Base-by-base conservation (phyloP, 2,113 vertebrate species). In the Cranoglanis bouderius region DNA sequence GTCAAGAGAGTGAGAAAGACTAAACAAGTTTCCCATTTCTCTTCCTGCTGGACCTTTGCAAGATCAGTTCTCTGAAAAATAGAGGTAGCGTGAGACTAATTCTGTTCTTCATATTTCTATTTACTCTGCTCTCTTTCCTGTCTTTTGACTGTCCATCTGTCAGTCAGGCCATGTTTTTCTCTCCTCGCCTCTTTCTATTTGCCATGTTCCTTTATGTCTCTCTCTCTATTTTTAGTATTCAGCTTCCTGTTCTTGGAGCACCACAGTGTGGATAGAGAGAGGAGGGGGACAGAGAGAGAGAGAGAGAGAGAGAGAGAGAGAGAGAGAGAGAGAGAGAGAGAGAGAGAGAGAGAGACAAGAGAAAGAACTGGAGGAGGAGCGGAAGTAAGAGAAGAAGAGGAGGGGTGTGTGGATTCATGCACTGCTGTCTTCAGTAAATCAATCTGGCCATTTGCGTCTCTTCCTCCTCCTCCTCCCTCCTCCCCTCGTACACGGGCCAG, bases 211-310 rank as follows among this genome's bases (percentile, higher is more conserved):
- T 88, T 83, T 78, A 78, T 63, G 78, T 38, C 61, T 86, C 87
- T 82, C 89, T 82, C 89, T 89, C 90, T 93, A 91, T 93, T 91
- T 93, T 90, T 91, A 92, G 88, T 87, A 51, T 86, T 91, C 67
- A 70, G 89, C 87, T 92, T 92, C 90, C 92, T 90, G 90, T 92
- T 92, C 90, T 81, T 90, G 85, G 85, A 91, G 88, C 89, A 88
- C 86, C 90, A 87, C 72, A 85, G 88, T 83, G 74, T 80, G 55
- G 75, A 85, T 53, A 87, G 46, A n/a, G 81, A 63, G 74, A 61
- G 84, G 89, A 72, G 84, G 43, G 40, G 55, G 82, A 57, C 19
- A 21, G 51, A 81, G 85, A n/a, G 51, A 61, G n/a, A n/a, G 38
- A 77, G 81, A 51, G 65, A 85, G 51, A 51, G 86, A 72, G 85